Evolutionary conservation across 2,888 invertebrate genomes (phyloP).

Genomic region (Pseudococcus viburni): DNA sequence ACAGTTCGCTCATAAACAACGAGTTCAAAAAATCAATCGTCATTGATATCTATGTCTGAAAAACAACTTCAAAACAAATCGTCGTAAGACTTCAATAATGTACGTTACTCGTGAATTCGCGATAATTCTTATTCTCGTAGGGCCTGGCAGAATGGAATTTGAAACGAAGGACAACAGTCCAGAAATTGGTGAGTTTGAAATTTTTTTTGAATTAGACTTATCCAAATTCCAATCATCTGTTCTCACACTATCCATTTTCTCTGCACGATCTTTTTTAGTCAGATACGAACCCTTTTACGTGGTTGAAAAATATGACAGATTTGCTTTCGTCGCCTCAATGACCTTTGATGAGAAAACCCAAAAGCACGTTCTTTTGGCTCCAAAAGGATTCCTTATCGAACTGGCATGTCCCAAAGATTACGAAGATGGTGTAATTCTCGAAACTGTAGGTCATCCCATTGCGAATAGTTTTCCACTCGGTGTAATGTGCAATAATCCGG

Average conservation of each 20-base stretch:
- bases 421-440: not conserved
- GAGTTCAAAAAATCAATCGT: too few species aligned
- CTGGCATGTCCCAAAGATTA: not conserved
- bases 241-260: not conserved
- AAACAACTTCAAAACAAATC: not conserved
- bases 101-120: not conserved
- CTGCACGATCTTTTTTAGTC: not conserved
- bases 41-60: not conserved
- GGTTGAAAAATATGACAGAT: not conserved
- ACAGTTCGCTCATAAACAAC: too few species aligned
- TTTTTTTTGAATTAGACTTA: too few species aligned
- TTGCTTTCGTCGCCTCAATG: not conserved
- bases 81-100: not conserved
- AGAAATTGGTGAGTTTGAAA: not conserved
- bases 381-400: not conserved
- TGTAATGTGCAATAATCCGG: not conserved
- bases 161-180: not conserved
- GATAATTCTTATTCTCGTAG: not conserved
- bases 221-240: too few species aligned
- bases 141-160: not conserved
- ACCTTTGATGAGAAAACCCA: not conserved
- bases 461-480: not conserved
- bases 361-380: not conserved
- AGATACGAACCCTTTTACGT: not conserved
- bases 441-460: not conserved